These are phyloP conservation scores for Pseudochromis fuscus DNA, from an alignment of 2,797 vertebrate genomes.

Conservation along the genomic window DNA sequence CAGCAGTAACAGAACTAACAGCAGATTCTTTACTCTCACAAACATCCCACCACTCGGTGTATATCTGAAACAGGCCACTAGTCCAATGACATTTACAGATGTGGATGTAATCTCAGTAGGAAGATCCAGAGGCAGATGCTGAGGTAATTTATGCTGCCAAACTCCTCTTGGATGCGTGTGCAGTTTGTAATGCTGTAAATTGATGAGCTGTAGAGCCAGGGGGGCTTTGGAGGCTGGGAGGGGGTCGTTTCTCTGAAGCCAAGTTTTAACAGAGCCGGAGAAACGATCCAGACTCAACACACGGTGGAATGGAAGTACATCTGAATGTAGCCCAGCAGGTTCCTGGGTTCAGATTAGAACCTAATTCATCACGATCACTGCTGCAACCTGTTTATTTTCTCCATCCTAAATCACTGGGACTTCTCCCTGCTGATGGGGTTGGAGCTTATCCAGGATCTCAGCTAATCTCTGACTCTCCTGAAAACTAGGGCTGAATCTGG, in stretches of 20 bases:
- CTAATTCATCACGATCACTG: too few relatives aligned
- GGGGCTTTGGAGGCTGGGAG: not conserved
- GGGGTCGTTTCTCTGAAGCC: constrained; percentile 7
- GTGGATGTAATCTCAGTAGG: constrained; percentile 7
- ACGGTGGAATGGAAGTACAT: not conserved
- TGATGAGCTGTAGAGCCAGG: constrained; percentile 31
- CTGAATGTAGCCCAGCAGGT: not conserved
- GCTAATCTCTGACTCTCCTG: too few relatives aligned
- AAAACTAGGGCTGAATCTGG: too few relatives aligned
- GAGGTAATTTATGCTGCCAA: constrained; percentile 46
- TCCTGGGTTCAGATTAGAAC: not conserved
- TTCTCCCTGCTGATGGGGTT: too few relatives aligned
- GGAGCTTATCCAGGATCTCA: too few relatives aligned
- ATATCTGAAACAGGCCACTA: constrained; percentile 8
- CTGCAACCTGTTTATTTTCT: too few relatives aligned
- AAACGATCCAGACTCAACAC: constrained; percentile 10
- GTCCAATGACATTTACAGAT: constrained; percentile 42
- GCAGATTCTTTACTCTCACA: not conserved
- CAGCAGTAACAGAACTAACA: not conserved
- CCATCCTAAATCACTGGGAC: too few relatives aligned
- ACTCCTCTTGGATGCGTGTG: constrained; percentile 23
- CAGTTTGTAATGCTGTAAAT: constrained; percentile 39
- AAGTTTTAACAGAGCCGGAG: constrained; percentile 14
- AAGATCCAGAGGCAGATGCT: constrained; percentile 35
- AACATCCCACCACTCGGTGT: constrained; percentile 1